Evolutionary conservation across 2,113 vertebrate species (phyloP).

Genomic region (Zingel zingel): DNA sequence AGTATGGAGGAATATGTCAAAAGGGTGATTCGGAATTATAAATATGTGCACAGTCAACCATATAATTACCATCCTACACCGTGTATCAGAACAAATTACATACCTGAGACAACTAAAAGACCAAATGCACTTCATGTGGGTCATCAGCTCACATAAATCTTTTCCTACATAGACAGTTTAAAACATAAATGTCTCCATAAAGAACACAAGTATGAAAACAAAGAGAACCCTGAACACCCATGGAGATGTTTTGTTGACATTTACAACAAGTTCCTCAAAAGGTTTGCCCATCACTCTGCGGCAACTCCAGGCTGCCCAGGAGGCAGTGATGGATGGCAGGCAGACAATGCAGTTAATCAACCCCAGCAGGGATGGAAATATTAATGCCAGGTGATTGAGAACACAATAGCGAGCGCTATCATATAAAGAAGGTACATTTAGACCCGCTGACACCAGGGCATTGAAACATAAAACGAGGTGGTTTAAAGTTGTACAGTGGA

Average conservation of each 20-base stretch:
- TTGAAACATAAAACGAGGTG: conserved; percentile 21
- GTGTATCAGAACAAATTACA: conserved; percentile 7
- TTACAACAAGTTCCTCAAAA: conserved; percentile 72
- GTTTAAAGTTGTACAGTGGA: conserved; percentile 30
- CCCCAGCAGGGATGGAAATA: conserved; percentile 70
- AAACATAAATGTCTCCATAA: conserved; percentile 61
- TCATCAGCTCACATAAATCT: conserved; percentile 48
- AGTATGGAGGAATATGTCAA: neutral
- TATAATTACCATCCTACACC: conserved; percentile 4
- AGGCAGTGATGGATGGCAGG: conserved; percentile 71
- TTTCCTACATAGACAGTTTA: conserved; percentile 21
- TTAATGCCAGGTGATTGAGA: conserved; percentile 72
- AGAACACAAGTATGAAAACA: conserved; percentile 50
- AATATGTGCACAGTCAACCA: conserved; percentile 1
- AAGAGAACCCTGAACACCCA: conserved; percentile 53
- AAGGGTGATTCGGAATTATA: neutral
- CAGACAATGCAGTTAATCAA: conserved; percentile 73
- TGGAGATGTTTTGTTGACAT: conserved; percentile 74
- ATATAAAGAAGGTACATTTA: conserved; percentile 51
- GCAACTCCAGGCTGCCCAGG: conserved; percentile 48
- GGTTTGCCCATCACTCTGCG: conserved; percentile 69
- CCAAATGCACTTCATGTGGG: conserved; percentile 22
- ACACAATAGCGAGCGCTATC: conserved; percentile 51
- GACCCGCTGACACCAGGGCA: conserved; percentile 47
- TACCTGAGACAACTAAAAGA: conserved; percentile 19